Conservation (phyloP, 1,140 invertebrate species). For the Alviniconcha marisindica region DNA sequence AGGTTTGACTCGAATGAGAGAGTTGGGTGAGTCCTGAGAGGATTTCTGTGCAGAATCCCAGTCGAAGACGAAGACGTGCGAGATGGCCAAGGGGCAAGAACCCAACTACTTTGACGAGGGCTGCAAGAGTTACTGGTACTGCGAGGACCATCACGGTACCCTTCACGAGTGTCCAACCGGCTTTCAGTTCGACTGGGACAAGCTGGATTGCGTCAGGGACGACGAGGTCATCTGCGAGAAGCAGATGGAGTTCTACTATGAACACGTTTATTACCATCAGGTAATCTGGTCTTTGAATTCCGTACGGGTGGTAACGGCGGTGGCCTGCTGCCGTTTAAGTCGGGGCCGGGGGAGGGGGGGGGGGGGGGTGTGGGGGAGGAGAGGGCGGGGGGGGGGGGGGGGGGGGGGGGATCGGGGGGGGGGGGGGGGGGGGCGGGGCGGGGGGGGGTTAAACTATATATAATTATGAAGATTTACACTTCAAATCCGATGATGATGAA, state of each 20-base stretch:
- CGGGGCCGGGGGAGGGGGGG: neutral
- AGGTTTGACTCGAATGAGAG: too few species aligned
- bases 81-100: constrained; percentile 9
- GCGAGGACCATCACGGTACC: constrained; percentile 21
- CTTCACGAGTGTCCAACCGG: constrained; percentile 20
- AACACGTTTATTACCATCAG: neutral
- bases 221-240: constrained; percentile 19
- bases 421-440: neutral
- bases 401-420: neutral
- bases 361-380: neutral
- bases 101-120: constrained; percentile 36
- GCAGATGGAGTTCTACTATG: constrained; percentile 10
- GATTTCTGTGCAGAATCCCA: neutral
- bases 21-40: neutral
- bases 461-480: too few species aligned
- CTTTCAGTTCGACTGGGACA: constrained; percentile 29
- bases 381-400: neutral
- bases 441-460: neutral
- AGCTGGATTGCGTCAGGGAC: constrained; percentile 23
- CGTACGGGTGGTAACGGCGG: too few species aligned
- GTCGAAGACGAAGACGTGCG: constrained; percentile 12
- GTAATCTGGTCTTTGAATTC: neutral
- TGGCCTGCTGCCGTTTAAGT: too few species aligned
- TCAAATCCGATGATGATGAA: too few species aligned
- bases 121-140: constrained; percentile 32